phyloP scores from a whole-genome alignment of 2,113 vertebrate genomes.

The Cervus canadensis region DNA sequence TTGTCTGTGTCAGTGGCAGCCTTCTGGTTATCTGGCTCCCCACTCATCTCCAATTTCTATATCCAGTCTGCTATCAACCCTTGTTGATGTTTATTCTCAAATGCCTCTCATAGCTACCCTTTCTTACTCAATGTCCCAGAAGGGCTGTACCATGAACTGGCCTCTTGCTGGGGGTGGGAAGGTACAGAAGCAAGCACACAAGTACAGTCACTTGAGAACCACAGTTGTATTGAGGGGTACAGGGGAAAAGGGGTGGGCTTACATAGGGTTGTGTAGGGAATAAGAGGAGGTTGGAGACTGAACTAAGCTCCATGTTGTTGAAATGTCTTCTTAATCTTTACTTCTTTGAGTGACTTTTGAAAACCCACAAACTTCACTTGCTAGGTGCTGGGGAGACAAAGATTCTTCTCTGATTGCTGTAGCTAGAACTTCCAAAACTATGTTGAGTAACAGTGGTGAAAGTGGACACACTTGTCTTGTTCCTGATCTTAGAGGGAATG shows the following conservation, averaged over 20 bases:
- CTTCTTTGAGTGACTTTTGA: neutral
- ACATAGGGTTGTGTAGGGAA: neutral
- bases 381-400: neutral
- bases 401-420: neutral
- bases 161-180: neutral
- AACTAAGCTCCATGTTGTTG: neutral
- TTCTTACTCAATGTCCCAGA: neutral
- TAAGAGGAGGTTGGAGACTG: neutral
- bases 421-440: no score
- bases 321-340: neutral
- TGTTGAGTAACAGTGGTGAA: no score
- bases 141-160: neutral
- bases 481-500: no score
- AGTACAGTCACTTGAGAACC: neutral
- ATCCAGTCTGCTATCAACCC: neutral
- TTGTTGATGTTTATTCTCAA: neutral
- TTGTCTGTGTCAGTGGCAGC: neutral
- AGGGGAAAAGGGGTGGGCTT: neutral
- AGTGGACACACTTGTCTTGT: no score
- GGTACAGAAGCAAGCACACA: neutral
- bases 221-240: accelerated
- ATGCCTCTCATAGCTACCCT: neutral
- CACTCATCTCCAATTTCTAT: neutral
- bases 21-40: neutral
- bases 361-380: neutral